Base-by-base conservation (phyloP, 2,113 vertebrate genomes). In the Kryptolebias marmoratus region DNA sequence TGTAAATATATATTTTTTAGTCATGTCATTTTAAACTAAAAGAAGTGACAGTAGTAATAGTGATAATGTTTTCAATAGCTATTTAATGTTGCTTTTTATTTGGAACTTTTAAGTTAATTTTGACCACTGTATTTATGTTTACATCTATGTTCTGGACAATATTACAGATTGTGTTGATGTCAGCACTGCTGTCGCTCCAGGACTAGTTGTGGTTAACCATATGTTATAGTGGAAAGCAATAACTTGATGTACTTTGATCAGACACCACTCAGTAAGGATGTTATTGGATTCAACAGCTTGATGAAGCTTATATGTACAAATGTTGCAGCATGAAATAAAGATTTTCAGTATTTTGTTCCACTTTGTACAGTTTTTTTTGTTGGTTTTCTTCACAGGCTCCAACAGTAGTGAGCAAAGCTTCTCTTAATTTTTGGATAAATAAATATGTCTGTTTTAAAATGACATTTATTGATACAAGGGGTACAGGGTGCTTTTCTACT, bases 261-360 rank as follows among this genome's bases (percentile, higher is more conserved):
- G 11, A 82, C 64, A 60, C 61, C 32, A 68, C 27, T 48, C 49
- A 80, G 57, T 67, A 36, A 64, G 27, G n/a, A 63, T 27, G 30
- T 75, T 50, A 60, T 54, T 12, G 15, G 39, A 10, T 66, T 30
- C 58, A 58, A 66, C 45, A 30, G 27, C 65, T 61, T 27, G 45
- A 61, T 66, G 64, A 80, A 71, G 64, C 73, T 79, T 62, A 73
- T 82, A 64, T 89, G 75, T 86, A 80, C 74, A 80, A 91, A 74
- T 68, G n/a, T 82, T 78, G 80, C 77, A 49, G 68, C 67, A 61
- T 61, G 61, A 87, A 91, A 89, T 87, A 90, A 90, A 91, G 48
- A 67, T 62, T 81, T 81, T 39, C 57, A 39, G 32, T 59, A 59
- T 59, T 59, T 59, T 59, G 54, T 56, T 30, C 27, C 57, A 31